A percentile compares a stretch with the other conserved stretches of the same genome.
These are phyloP conservation scores for Mola mola DNA, from an alignment of 2,113 vertebrate species.

Conservation along the genomic window DNA sequence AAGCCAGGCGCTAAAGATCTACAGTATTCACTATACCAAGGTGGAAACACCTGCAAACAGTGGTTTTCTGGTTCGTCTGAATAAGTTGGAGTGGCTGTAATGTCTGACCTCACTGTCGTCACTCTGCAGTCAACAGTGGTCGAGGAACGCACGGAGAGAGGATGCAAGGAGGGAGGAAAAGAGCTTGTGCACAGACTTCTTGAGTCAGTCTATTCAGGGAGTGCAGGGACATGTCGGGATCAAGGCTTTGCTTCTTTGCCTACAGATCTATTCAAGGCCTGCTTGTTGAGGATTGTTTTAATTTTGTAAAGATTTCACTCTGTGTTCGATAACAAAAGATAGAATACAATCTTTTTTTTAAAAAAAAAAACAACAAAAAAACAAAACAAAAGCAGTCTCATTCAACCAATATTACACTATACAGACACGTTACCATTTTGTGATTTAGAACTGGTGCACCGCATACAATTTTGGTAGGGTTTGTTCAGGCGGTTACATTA, in stretches of 20 bases:
- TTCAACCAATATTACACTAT: conserved; percentile 66
- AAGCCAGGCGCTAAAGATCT: conserved; percentile 11
- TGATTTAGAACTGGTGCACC: conserved; percentile 71
- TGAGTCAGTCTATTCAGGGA: conserved; percentile 41
- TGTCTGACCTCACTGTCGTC: conserved; percentile 41
- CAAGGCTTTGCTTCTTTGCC: conserved; percentile 50
- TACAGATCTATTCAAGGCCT: conserved; percentile 52
- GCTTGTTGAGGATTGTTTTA: conserved; percentile 45
- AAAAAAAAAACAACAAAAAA: conserved; percentile 25
- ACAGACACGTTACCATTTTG: conserved; percentile 70
- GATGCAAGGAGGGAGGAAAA: conserved; percentile 37
- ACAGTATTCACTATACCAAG: conserved; percentile 14
- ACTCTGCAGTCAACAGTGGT: conserved; percentile 30
- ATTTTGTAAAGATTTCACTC: conserved; percentile 46
- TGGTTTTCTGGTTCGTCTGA: conserved; percentile 3
- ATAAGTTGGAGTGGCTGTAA: conserved; percentile 23
- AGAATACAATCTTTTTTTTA: conserved; percentile 61
- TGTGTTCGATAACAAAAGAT: conserved; percentile 68
- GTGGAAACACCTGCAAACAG: conserved; percentile 27
- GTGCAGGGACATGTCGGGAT: conserved; percentile 29
- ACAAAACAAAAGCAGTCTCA: conserved; percentile 48
- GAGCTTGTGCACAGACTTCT: conserved; percentile 73
- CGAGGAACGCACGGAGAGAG: conserved; percentile 57
- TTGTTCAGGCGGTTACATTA: conserved; percentile 70
- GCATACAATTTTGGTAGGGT: conserved; percentile 67